phyloP scores from a whole-genome alignment of 2,888 invertebrate genomes.

The Sarcophaga carnaria region DNA sequence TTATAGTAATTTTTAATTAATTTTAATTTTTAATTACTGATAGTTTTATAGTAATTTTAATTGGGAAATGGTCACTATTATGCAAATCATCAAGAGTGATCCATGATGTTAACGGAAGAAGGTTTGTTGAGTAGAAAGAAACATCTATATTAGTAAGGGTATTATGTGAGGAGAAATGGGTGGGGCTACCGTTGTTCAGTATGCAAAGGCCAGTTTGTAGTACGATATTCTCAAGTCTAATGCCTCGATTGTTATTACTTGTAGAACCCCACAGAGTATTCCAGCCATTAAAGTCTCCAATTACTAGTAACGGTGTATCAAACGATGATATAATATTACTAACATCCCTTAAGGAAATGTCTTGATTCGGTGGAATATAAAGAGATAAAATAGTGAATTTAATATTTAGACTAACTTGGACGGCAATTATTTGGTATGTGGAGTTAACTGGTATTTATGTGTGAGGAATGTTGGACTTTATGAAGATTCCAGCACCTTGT shows the following conservation, averaged over 20 bases:
- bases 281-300: not conserved
- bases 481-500: too few species aligned
- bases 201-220: not conserved
- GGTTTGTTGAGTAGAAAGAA: not conserved
- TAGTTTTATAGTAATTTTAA: not conserved
- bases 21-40: too few species aligned
- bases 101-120: slow-evolving; percentile 6
- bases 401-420: not conserved
- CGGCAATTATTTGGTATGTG: too few species aligned
- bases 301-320: not conserved
- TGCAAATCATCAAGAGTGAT: slow-evolving; percentile 22
- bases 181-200: not conserved
- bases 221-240: not conserved
- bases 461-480: too few species aligned
- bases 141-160: slow-evolving; percentile 1
- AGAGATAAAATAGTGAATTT: not conserved
- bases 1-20: not conserved
- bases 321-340: not conserved
- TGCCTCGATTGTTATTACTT: not conserved
- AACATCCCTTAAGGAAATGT: not conserved
- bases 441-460: too few species aligned
- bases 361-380: slow-evolving; percentile 11
- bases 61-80: slow-evolving; percentile 29
- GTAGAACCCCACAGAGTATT: slow-evolving; percentile 8
- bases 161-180: too few species aligned